phyloP scores from a whole-genome alignment of 1,140 invertebrate genomes.

The Temnothorax curvispinosus region DNA sequence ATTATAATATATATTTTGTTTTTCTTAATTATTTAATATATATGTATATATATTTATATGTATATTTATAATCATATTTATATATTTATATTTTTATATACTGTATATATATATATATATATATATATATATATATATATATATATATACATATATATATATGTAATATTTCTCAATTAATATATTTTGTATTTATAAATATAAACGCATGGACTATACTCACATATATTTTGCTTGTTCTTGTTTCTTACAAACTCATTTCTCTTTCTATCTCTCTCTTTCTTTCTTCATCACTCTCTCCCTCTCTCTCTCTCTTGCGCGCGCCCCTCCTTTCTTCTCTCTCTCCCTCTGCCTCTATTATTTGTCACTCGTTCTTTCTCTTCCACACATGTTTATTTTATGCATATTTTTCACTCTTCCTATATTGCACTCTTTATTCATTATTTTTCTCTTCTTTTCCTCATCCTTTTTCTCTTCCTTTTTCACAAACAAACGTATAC shows the following conservation, averaged over 20 bases:
- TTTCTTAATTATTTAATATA: constrained; percentile 80
- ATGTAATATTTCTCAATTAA: constrained; percentile 83
- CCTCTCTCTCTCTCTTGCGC: not conserved
- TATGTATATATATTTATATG: constrained; percentile 77
- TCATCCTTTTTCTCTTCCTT: not conserved
- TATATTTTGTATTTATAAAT: constrained; percentile 77
- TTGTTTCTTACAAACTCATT: constrained; percentile 63
- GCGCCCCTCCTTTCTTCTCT: no score
- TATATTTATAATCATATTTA: constrained; percentile 78
- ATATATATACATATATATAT: no score
- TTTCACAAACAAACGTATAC: not conserved
- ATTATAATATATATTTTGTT: constrained; percentile 72
- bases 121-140: constrained; percentile 77
- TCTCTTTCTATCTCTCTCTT: not conserved
- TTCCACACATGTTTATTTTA: constrained; percentile 13
- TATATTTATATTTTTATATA: constrained; percentile 66
- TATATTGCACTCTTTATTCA: not conserved
- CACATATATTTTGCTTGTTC: constrained; percentile 77
- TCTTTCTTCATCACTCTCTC: not conserved
- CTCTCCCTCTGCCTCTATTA: not conserved
- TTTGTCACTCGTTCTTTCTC: not conserved
- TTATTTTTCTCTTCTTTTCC: not conserved
- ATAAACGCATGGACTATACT: constrained; percentile 81
- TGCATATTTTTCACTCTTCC: not conserved
- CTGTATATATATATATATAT: constrained; percentile 78